Evolutionary conservation across 92 coral and sea anemone species (phyloP), one percentile per base, ranked within the genome.

Genomic region (Scolanthus callimorphus): DNA sequence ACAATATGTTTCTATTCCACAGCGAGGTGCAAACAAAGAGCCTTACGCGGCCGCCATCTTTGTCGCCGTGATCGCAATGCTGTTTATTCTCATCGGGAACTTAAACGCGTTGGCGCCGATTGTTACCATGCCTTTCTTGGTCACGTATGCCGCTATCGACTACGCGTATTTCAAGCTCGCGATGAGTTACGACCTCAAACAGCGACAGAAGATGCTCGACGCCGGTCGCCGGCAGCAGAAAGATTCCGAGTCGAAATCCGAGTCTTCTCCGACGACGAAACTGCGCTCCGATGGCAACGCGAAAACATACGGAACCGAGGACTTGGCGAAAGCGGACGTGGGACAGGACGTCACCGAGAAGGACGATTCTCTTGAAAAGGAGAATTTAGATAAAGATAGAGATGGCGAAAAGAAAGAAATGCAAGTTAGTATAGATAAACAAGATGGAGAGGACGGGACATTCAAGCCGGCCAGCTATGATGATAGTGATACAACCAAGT

Each of bases 81-180:
- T 74, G 6, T 83, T 94, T 25, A 89, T 94, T 26, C 72, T 94
- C 59, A 83, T 89, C 20, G 99, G 99, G 20, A 84, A 94, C 72
- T 73, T 94, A 43, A 94, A 94, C 53, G 96, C 99, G 3, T 67
- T 94, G 1, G 99, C 99, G 0, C 96, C 99, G 0, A 86, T 94
- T 38, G 99, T 94, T 47, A 94, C 96, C 2, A 94, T 94, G 99
- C 99, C 99, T n/a, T 94, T 88, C 45, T 77, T 94, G 3, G 51
- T 94, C 50, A 94, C 99, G 1, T 94, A 94, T 46, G 99, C 99
- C 20, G 96, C 90, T 1, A 86, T 94, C 20, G 96, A 94, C 67
- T 94, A 94, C 41, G 96, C 99, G 4, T 94, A 94, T 74, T 94
- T 94, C 51, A 94, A 94, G 45, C 94, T 94, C 8, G 99, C 96